Evolutionary conservation across 2,113 vertebrate species (phyloP).

Genomic region (Silurus glanis): DNA sequence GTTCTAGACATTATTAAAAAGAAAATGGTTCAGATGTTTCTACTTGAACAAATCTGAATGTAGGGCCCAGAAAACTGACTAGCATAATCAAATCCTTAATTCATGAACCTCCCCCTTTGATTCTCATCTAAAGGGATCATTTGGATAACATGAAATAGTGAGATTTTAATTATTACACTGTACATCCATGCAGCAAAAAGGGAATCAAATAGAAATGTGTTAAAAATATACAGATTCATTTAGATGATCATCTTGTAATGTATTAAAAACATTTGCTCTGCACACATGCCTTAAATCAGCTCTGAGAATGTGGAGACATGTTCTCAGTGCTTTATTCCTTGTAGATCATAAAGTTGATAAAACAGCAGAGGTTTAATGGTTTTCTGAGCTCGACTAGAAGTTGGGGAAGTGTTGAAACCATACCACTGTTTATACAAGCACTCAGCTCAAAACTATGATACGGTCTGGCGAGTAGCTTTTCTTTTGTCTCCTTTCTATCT

Average conservation of each 20-base stretch:
- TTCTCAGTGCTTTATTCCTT: neutral
- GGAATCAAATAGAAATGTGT: neutral
- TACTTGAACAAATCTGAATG: neutral
- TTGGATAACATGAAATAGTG: neutral
- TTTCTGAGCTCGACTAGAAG: conserved; percentile 5
- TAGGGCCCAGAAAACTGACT: neutral
- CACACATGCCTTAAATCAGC: neutral
- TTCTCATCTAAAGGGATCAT: neutral
- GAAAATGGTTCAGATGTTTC: neutral
- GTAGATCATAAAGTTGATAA: conserved; percentile 7
- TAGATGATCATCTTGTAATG: too few species aligned
- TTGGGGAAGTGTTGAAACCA: conserved; percentile 19
- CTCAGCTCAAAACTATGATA: conserved; percentile 18
- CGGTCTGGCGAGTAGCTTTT: neutral
- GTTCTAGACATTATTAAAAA: neutral
- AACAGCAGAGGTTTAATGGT: neutral
- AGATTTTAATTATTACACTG: neutral
- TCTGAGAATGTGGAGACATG: neutral
- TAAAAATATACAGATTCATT: neutral
- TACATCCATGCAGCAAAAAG: neutral
- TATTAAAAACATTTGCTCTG: neutral
- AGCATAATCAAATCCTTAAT: neutral
- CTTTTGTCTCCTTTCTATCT: neutral
- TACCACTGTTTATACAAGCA: conserved; percentile 2
- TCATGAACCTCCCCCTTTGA: neutral